Evolutionary conservation across 2,888 invertebrate species (phyloP), one percentile per base, ranked within the genome.

Genomic region (Mythimna vitellina): DNA sequence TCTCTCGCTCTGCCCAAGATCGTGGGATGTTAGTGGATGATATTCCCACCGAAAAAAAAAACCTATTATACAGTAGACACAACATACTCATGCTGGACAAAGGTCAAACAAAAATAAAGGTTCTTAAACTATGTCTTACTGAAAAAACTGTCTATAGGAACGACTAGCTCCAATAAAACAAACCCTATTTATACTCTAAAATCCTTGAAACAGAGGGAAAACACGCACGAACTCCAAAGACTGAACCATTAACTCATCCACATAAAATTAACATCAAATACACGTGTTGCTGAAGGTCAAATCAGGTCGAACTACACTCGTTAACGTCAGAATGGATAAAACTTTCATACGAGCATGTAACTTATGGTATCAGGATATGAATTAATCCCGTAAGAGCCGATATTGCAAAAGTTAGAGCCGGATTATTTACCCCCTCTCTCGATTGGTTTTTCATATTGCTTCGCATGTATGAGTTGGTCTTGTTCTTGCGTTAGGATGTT

Each of bases 321-420:
- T 90, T 90, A 89, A 87, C 87, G 87, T 89, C 89, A 70, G 80
- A 80, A 73, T 82, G 85, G 86, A 90, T 89, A 89, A 89, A 91
- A 92, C 87, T 91, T 91, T 88, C 88, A 88, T 81, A 32, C 74
- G 80, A 78, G 62, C 62, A 80, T 85, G 85, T 88, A 87, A 90
- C 90, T 90, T 91, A 90, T 88, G 89, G 87, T 85, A 87, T 84
- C 81, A 83, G 88, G 88, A 89, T 89, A 86, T 88, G 89, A 89
- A 92, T 91, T 91, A 92, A 92, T 92, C 90, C 91, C 88, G 82
- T 86, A 89, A 87, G 90, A 89, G 89, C 84, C 87, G 87, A 92
- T 92, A 92, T 92, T 92, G 91, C 89, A 73, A 91, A 85, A 85
- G 85, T 85, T 85, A 63, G 84, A 63, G 58, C 56, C 20, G 74